These are phyloP conservation scores for Octopus sinensis DNA, from an alignment of 1,140 invertebrate species.

Conservation along the genomic window DNA sequence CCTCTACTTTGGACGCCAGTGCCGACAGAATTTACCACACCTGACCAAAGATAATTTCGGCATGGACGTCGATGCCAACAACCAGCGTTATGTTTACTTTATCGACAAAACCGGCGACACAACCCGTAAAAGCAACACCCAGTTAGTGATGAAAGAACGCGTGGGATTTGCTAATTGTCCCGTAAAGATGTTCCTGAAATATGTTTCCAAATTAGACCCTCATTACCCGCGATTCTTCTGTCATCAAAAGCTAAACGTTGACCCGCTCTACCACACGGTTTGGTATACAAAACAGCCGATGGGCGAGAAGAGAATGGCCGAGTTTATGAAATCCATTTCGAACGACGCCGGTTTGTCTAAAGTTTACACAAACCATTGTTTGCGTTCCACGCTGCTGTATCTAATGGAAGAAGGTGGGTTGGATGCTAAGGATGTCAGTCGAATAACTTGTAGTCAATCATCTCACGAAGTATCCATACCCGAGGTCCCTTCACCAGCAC, in stretches of 20 bases:
- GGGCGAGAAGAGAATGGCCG: conserved; percentile 2
- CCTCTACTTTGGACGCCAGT: not conserved
- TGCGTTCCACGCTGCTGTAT: not conserved
- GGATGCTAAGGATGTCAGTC: not conserved
- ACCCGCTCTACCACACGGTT: not conserved
- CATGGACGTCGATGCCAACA: not conserved
- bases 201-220: not conserved
- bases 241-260: not conserved
- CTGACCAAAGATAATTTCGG: conserved; percentile 2
- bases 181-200: not conserved
- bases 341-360: not conserved
- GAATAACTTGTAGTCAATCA: not conserved
- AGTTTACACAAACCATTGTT: not conserved
- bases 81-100: not conserved
- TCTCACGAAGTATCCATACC: too few relatives aligned
- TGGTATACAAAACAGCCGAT: conserved; percentile 1
- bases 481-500: not conserved
- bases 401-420: not conserved
- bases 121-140: not conserved
- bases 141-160: not conserved
- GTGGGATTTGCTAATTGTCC: not conserved
- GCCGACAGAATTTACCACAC: conserved; percentile 1
- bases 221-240: not conserved
- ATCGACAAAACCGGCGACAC: not conserved
- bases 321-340: not conserved